Evolutionary conservation across 2,797 vertebrate species (phyloP), one percentile per base, ranked within the genome.

Genomic region (Helostoma temminkii): DNA sequence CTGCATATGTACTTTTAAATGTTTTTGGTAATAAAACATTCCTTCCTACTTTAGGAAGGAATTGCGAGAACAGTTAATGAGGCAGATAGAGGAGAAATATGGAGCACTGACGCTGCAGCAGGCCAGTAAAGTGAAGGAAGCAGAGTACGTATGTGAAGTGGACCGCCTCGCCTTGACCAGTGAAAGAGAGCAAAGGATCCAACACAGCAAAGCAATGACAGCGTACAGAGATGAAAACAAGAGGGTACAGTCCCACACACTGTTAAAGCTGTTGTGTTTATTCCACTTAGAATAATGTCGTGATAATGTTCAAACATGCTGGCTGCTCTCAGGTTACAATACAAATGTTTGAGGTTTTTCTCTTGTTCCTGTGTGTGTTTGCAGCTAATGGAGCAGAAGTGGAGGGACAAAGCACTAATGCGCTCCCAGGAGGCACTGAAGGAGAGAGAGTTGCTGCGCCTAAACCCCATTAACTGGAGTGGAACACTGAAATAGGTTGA

Each of bases 391-490:
- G 94, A 93, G 83, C 88, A 88, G 85, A 83, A 83, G 66, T 93
- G 93, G 93, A 90, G 82, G 78, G 87, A 93, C 81, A 88, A 84
- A 81, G 90, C 87, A 71, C 82, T 92, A 75, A 92, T 75, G 9
- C 89, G 86, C 47, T 94, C 93, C 78, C 85, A 87, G 79, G 93
- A 93, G 89, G 83, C 72, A 9, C 70, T 91, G 70, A 88, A 77
- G 66, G 93, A 94, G 64, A 80, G 91, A 81, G 83, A 91, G 66
- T 72, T 93, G 74, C 91, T 93, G 30, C 66, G 78, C 62, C 89
- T 91, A 74, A 93, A 93, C 81, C 94, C 93, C 71, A 91, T 94
- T 78, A 94, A 94, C 91, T 94, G 93, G 94, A 94, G 91, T 75
- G 91, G 92, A 78, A 94, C 91, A 3, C 80, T 94, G 54, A 93